Base-by-base conservation (phyloP, 2,888 invertebrate species). In the Suillia variegata region DNA sequence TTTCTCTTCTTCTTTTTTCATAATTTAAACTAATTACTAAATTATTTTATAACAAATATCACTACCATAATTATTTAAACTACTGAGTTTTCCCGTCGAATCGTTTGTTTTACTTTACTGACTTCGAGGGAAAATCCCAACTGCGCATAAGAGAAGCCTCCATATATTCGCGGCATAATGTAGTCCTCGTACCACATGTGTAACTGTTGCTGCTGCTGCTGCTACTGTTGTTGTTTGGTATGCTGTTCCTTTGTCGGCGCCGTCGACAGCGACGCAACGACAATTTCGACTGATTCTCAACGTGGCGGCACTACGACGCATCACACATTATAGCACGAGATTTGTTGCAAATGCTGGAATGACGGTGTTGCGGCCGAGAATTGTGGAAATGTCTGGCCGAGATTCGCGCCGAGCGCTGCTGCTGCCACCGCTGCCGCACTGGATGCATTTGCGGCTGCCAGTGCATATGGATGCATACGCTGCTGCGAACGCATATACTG, bases 291-390 rank as follows among this genome's bases (percentile, higher is more conserved):
- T 52, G 42, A 5, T 34, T n/a, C n/a, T n/a, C n/a, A n/a, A n/a
- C n/a, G n/a, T 31, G 21, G 38, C 34, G 18, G 15, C 20, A 17
- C 53, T 49, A 42, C 34, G 58, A n/a, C 56, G 64, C 80, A 85
- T 86, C 85, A 86, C 84, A 86, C 85, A 78, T 86, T 86, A 73
- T 86, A 86, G 80, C 86, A 86, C 70, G 82, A 82, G 77, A 86
- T 85, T 80, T 85, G 85, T 67, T 75, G 77, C 70, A 77, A 72
- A 69, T 77, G 85, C 69, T 85, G 85, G 78, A 85, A 82, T 75
- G 80, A 77, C 68, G 79, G 74, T 68, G 78, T 76, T 18, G 79
- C 75, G 26, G 78, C 74, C 24, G 73, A 70, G 71, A 85, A 84
- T 69, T 85, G 83, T 51, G 84, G 83, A 73, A 84, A 84, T 63